Base-by-base conservation (phyloP, 2,797 vertebrate species). In the Sparidentex hasta region DNA sequence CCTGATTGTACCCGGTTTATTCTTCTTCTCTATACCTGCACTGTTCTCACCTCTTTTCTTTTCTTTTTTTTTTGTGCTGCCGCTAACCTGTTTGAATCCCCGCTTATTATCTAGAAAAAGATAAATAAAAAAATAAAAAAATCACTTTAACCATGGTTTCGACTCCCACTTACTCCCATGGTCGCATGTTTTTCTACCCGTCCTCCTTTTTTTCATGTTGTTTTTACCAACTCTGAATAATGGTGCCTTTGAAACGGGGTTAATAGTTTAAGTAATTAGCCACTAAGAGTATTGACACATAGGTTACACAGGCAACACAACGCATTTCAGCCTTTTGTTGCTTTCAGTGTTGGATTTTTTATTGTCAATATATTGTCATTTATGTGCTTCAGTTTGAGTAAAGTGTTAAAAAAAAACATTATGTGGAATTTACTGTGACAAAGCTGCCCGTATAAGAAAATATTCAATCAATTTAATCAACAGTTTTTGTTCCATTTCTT, bases 211-310 rank as follows among this genome's bases (percentile, higher is more conserved):
- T 67, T 29, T 25, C 11, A 56, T 20, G 14, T 33, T 62, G 13
- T 25, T 46, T 44, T 16, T 73, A 25, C 62, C 11, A 3, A 4
- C 12, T 41, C 46, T 62, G 27, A 61, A 56, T 38, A 70, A 66
- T 21, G 0, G 21, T 33, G 29, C 52, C 25, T 74, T 44, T 25
- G 46, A 66, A 66, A 56, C 3, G 1, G 21, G 54, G 11, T 71
- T 47, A 68, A 52, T 57, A 14, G 27, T 74, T 58, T 5, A 4
- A 23, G 23, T 76, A 73, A 79, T 76, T 56, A 55, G 25, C 65
- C 44, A n/a, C 46, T 50, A 29, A 33, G 44, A 33, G 25, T 64
- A 59, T 56, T 76, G 77, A 56, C 16, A 41, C 20, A 57, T 41
- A 62, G 64, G 63, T 78, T 21, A 59, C 38, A 29, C 20, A 54